Evolutionary conservation across 2,888 invertebrate species (phyloP).

Genomic region (Adela reaumurella): DNA sequence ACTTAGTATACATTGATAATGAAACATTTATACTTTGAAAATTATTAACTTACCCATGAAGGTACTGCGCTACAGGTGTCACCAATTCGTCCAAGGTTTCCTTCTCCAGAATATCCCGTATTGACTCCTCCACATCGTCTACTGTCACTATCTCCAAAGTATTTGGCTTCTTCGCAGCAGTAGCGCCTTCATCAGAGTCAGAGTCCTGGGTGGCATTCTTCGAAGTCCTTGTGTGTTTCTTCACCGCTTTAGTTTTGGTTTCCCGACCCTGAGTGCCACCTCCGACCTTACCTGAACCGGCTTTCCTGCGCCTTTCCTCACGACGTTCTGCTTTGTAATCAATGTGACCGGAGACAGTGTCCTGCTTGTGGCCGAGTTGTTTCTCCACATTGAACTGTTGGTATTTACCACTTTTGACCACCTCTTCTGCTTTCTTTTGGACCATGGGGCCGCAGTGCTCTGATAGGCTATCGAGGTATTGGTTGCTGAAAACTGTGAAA

Average conservation of each 20-base stretch:
- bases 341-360: slow-evolving; percentile 28
- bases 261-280: slow-evolving; percentile 92
- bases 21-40: too few species aligned
- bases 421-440: slow-evolving; percentile 62
- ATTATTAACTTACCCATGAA: slow-evolving; percentile 64
- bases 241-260: slow-evolving; percentile 91
- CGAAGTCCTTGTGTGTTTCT: slow-evolving; percentile 65
- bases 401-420: slow-evolving; percentile 70
- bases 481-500: slow-evolving; percentile 56
- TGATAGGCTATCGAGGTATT: slow-evolving; percentile 65
- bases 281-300: slow-evolving; percentile 81
- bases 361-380: slow-evolving; percentile 51
- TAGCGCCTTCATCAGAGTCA: slow-evolving; percentile 65
- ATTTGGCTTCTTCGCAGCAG: slow-evolving; percentile 27
- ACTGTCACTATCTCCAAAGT: slow-evolving; percentile 62
- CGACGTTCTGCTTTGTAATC: slow-evolving; percentile 67
- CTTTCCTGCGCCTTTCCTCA: slow-evolving; percentile 87
- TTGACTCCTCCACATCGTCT: slow-evolving; percentile 64
- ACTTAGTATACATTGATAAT: too few species aligned
- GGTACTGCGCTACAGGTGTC: slow-evolving; percentile 63
- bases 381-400: slow-evolving; percentile 70
- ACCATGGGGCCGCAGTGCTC: slow-evolving; percentile 66
- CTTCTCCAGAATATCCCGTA: slow-evolving; percentile 61
- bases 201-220: slow-evolving; percentile 60
- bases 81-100: slow-evolving; percentile 72